Conservation (phyloP, 1,140 invertebrate species). For the Drusus annulatus region DNA sequence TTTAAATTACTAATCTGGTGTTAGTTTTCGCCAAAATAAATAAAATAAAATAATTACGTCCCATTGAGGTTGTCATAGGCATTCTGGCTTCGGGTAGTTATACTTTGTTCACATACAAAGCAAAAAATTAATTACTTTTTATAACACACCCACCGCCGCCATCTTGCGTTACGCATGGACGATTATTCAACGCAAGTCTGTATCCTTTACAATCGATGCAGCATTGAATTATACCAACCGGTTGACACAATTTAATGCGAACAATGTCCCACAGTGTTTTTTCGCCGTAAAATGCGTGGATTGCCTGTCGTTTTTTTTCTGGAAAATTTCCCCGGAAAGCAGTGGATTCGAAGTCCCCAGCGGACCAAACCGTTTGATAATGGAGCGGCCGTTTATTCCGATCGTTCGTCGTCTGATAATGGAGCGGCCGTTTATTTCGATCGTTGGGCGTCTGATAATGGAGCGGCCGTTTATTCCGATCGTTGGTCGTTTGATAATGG, state of each 20-base stretch:
- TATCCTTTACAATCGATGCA: too few species aligned
- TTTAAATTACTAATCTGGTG: too few species aligned
- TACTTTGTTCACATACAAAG: too few species aligned
- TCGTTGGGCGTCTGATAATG: neutral
- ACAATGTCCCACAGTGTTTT: slow-evolving; percentile 8
- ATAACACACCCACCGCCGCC: too few species aligned
- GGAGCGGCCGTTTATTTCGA: neutral
- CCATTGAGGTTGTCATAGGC: too few species aligned
- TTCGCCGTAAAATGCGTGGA: slow-evolving; percentile 27
- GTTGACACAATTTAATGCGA: slow-evolving; percentile 12
- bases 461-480: neutral
- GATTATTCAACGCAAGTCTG: too few species aligned
- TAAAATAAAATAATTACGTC: too few species aligned
- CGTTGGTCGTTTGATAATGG: neutral
- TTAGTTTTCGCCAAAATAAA: too few species aligned
- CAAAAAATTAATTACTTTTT: too few species aligned
- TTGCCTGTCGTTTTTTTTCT: neutral
- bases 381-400: neutral
- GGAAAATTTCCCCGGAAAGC: neutral
- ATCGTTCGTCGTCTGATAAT: neutral
- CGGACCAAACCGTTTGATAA: neutral
- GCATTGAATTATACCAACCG: neutral
- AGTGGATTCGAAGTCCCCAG: neutral
- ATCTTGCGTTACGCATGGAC: too few species aligned
- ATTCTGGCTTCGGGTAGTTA: too few species aligned